Evolutionary conservation across 2,888 invertebrate genomes (phyloP), one percentile per base, ranked within the genome.

Genomic region (Zygogramma bicolorata): DNA sequence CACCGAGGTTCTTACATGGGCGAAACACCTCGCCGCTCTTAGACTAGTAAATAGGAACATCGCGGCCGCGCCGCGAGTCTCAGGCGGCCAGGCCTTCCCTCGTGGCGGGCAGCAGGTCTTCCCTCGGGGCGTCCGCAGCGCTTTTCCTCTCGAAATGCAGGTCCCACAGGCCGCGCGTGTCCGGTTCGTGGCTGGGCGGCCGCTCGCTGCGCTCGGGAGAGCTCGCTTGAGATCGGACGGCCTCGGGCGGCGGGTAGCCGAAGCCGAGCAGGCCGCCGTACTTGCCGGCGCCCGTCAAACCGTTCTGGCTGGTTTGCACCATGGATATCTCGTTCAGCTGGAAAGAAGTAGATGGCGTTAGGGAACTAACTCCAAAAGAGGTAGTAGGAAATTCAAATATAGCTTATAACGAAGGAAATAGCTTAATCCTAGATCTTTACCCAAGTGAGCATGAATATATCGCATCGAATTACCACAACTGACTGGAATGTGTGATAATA

Each of bases 251-350:
- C 81, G 93, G 92, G 66, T 93, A 93, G 6, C 94, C 92, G 86
- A 94, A 94, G n/a, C 94, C 93, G 73, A 95, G 89, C 18, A 94
- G 88, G 22, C 93, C 93, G 57, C 93, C 93, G 87, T 94, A 95
- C 85, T 94, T 93, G 68, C 90, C 90, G 31, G 84, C 82, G 42
- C 81, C 76, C 88, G 90, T 73, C 87, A 88, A 84, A 88, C 89
- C 77, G 81, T 93, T 93, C 85, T 93, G 93, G 80, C 91, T 92
- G 85, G 91, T 92, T 84, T 93, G 93, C 82, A 93, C 93, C 81
- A 93, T 93, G 82, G 93, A 93, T 88, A 94, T 93, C 88, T 94
- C 94, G 89, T 93, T 93, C 88, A 94, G 89, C 94, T 94, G 91
- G 80, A 88, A 87, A 74, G 77, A 77, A 71, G 68, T 31, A 67